Base-by-base conservation (phyloP, 92 coral and sea anemone species). In the Bergia puertoricense region DNA sequence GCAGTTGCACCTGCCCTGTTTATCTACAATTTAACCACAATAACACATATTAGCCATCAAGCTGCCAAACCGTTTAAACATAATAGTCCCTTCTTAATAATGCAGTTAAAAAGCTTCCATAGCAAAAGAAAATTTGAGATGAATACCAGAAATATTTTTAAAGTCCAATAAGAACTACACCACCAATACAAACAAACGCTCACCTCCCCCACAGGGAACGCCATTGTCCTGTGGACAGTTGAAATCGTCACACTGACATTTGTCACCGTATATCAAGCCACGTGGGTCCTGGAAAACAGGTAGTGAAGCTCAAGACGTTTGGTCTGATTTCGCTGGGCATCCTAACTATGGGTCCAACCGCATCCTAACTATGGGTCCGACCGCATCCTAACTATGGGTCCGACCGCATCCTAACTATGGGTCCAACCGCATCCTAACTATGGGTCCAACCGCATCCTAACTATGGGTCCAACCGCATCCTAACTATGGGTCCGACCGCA, bases 211-310 rank as follows among this genome's bases (percentile, higher is more conserved):
- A 88, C 99, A 96, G n/a, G 87, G 86, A 13, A 45, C 22, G 71
- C 93, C 94, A 39, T 91, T 50, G 75, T 93, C 80, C 82, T 95
- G 92, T 62, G 93, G 95, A 57, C 99, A 96, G 68, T 97, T 93
- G 66, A 96, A 93, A 92, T 93, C 93, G 72, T 94, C 93, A 82
- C 99, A 96, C 89, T 96, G 96, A 84, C 99, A 96, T 69, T 91
- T 86, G 82, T 92, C 92, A 8, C 99, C 99, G 85, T 93, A 96
- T 79, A 92, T 92, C 39, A 94, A 89, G 3, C 92, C 92, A 22
- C 94, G 93, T 14, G 92, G 89, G 59, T 93, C 94, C 98, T 96
- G 67, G 37, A 85, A 40, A 74, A 18, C 9, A 88, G 68, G 42
- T 39, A 68, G 72, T 76, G 50, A 69, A 42, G 23, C n/a, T 1